These are phyloP conservation scores for Pteronotus mesoamericanus DNA, from an alignment of 2,797 vertebrate genomes.

Conservation along the genomic window DNA sequence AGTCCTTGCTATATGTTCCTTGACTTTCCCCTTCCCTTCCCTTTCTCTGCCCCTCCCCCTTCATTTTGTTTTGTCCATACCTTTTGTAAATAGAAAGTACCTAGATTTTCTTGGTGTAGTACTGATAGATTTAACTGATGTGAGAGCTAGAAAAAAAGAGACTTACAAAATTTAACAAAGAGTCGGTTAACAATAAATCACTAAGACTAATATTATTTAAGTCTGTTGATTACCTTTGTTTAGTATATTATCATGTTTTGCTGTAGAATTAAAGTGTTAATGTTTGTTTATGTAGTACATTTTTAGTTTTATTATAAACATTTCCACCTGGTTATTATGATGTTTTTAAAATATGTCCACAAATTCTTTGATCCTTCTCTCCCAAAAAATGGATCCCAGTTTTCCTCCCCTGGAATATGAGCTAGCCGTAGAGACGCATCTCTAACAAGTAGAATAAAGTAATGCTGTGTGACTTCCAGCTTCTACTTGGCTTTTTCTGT, in stretches of 20 bases:
- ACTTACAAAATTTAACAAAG: neutral
- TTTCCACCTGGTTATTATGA: neutral
- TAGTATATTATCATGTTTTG: neutral
- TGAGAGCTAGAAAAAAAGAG: neutral
- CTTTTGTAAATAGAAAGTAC: neutral
- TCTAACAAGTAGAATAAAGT: neutral
- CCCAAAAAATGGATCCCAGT: neutral
- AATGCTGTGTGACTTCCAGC: neutral
- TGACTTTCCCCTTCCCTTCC: no score
- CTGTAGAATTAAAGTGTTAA: neutral
- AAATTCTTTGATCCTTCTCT: neutral
- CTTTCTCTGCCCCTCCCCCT: no score
- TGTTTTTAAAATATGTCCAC: neutral
- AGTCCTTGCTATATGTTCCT: no score
- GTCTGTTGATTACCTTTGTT: neutral
- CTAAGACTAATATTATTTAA: neutral
- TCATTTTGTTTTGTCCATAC: neutral
- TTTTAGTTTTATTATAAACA: constrained; percentile 2
- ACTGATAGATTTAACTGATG: neutral
- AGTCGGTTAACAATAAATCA: neutral
- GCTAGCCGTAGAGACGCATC: neutral
- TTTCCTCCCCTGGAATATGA: neutral
- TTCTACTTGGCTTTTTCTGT: neutral
- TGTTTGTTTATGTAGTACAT: neutral
- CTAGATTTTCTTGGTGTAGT: neutral